phyloP scores from a whole-genome alignment of 1,140 invertebrate species.

The Drosophila ironensis region DNA sequence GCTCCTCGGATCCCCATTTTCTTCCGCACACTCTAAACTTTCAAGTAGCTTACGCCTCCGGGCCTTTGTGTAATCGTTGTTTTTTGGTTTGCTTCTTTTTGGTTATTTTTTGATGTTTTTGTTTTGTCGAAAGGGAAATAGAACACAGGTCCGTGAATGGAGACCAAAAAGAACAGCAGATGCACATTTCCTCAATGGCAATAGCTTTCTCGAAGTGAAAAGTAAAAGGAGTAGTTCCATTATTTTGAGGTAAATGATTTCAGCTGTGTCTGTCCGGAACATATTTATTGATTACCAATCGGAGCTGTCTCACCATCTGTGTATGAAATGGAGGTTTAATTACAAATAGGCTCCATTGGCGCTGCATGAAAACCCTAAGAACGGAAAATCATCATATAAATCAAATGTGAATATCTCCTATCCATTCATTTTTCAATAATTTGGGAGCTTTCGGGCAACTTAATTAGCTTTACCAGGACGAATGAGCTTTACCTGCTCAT shows the following conservation, averaged over 20 bases:
- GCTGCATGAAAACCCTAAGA: too few relatives aligned
- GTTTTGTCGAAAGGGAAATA: constrained; percentile 21
- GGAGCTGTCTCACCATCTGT: neutral
- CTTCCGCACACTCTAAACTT: constrained; percentile 2
- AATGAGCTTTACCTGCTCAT: neutral
- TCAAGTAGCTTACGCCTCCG: constrained; percentile 73
- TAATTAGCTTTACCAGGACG: neutral
- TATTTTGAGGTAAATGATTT: constrained; percentile 55
- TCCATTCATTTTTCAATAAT: neutral
- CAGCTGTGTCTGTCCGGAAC: constrained; percentile 50
- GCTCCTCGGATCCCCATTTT: neutral
- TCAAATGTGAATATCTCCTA: neutral
- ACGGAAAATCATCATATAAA: too few relatives aligned
- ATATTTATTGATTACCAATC: constrained; percentile 76
- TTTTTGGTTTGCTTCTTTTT: constrained; percentile 11
- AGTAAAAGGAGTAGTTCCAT: constrained; percentile 18
- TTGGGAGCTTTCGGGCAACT: neutral
- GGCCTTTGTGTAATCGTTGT: too few relatives aligned
- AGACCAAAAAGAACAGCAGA: constrained; percentile 37
- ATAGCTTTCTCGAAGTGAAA: constrained; percentile 15
- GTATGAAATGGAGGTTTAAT: constrained; percentile 31
- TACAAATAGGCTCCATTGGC: constrained; percentile 45
- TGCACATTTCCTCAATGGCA: constrained; percentile 65
- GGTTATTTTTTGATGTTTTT: constrained; percentile 57
- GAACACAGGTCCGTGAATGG: constrained; percentile 1